Base-by-base conservation (phyloP, 2,888 invertebrate genomes). In the Cryptops parisi region DNA sequence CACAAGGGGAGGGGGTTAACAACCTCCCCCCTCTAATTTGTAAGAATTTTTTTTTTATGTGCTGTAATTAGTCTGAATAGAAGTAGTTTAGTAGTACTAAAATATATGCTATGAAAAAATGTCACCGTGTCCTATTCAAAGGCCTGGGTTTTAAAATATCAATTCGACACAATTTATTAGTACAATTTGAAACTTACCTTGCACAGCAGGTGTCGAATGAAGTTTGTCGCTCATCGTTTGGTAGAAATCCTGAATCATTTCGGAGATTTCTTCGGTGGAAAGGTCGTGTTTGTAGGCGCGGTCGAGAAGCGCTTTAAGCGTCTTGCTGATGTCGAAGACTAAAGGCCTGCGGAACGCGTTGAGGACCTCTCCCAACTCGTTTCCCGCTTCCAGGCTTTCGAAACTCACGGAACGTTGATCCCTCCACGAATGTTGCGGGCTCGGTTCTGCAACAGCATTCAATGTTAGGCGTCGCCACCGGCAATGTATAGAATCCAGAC, bases 171-270 rank as follows among this genome's bases (percentile, higher is more conserved):
- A 21, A 5, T 25, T 6, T n/a, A 19, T 17, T 1, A 26, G n/a
- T 24, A 19, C 2, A 22, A 27, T 22, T 22, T 17, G 12, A 33
- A 9, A 15, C 47, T 41, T 53, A 62, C 63, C 60, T 59, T 75
- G 68, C 68, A 82, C 84, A 63, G 76, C 73, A 0, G 72, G 64
- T 58, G 77, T 74, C n/a, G 74, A 74, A 60, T 83, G 81, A 72
- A 88, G 77, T 61, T 82, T 76, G 57, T 82, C 81, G 59, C 78
- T 77, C 68, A 88, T 67, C 49, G 76, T 76, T 70, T 82, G 83
- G 69, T 96, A 98, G 65, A 87, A 88, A 63, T 86, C 84, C 70
- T 96, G 94, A 26, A 90, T 84, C 45, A 83, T 72, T 64, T 93
- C 91, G 0, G 93, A 88, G 27, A 93, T 70, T 59, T 94, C 89